These are phyloP conservation scores for Drosophila tristis DNA, from an alignment of 1,140 invertebrate species.

Conservation along the genomic window DNA sequence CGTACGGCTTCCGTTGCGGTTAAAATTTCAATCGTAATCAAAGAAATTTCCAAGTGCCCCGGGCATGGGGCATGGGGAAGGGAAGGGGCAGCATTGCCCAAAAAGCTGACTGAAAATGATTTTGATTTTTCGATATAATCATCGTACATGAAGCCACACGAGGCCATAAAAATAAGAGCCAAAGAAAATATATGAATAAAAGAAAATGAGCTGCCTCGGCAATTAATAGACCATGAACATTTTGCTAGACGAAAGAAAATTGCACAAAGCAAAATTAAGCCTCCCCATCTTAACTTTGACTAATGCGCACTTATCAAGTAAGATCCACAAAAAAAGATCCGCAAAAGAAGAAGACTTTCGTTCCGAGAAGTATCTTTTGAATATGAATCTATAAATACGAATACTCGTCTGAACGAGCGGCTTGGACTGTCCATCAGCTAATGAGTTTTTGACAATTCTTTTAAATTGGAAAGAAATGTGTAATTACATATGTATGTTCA, in stretches of 20 bases:
- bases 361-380: constrained; percentile 3
- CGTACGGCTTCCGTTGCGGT: constrained; percentile 12
- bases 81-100: constrained; percentile 5
- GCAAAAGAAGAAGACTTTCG: neutral
- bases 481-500: too few species aligned
- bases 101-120: constrained; percentile 1
- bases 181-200: constrained; percentile 30
- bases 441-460: too few species aligned
- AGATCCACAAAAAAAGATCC: constrained; percentile 5
- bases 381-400: too few species aligned
- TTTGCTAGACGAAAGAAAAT: constrained; percentile 55
- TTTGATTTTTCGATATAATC: constrained; percentile 15
- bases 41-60: constrained; percentile 11
- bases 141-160: constrained; percentile 3
- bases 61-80: constrained; percentile 2
- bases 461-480: too few species aligned
- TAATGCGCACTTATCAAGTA: constrained; percentile 49
- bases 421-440: too few species aligned
- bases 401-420: too few species aligned
- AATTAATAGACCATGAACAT: constrained; percentile 78
- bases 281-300: constrained; percentile 14
- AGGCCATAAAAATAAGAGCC: constrained; percentile 35
- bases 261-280: constrained; percentile 40
- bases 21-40: constrained; percentile 27
- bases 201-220: constrained; percentile 56